Evolutionary conservation across 2,888 invertebrate genomes (phyloP), one percentile per base, ranked within the genome.

Genomic region (Drosophila emarginata): DNA sequence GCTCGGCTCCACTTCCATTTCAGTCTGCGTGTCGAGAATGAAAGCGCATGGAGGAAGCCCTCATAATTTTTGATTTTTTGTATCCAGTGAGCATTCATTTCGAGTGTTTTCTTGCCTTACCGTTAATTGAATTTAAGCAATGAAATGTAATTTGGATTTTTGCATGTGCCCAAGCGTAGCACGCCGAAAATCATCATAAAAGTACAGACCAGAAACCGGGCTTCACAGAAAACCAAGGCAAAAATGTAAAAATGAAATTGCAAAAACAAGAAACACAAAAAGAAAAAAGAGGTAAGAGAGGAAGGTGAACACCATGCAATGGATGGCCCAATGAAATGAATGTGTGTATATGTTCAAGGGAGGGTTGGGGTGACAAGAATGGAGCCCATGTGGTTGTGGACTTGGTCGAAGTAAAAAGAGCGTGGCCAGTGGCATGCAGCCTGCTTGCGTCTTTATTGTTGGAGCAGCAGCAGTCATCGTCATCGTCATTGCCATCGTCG

Each of bases 81-180:
- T 58, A 23, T 50, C 51, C 64, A 60, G 53, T 36, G 32, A 14
- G 28, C 36, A 32, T 60, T 60, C 50, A 26, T 66, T 67, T 53
- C 70, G 40, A 69, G 71, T 70, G 60, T 51, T 74, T 64, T 61
- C 60, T 67, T 52, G 64, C 60, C 61, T 67, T 56, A 62, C 71
- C 78, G 78, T 80, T 85, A 82, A 83, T 83, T 83, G 82, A 83
- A 85, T 83, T 83, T 82, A 75, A 82, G 82, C 75, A 77, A 80
- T 82, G 82, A 80, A 83, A 83, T 83, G 72, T 85, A 83, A 83
- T 83, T 83, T 85, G 77, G 74, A 85, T 73, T 86, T 83, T 83
- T 83, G 83, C 83, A 85, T 85, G 85, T 68, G 70, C 65, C 61
- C 65, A 28, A 53, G 79, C 78, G 83, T 82, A 82, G 80, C 80